A percentile compares a stretch with the other conserved stretches of the same genome.
These are phyloP conservation scores for Tribolium castaneum DNA, from an alignment of 1,140 invertebrate species.

Conservation along the genomic window DNA sequence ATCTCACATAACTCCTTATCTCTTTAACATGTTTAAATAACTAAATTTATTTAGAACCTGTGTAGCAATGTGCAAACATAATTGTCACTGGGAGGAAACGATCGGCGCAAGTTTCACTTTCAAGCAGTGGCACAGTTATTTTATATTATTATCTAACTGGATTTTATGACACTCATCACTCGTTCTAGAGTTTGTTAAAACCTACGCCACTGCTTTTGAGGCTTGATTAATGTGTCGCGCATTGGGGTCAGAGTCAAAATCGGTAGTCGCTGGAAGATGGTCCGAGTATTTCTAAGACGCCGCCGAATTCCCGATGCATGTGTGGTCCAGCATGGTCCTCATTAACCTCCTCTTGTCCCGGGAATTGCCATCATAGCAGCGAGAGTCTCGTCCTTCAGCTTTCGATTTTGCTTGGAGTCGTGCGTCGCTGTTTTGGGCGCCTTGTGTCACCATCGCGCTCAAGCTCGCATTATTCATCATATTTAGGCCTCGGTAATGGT, in stretches of 20 bases:
- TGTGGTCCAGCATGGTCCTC: slow-evolving; percentile 7
- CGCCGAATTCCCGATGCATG: slow-evolving; percentile 22
- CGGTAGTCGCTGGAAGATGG: background rate
- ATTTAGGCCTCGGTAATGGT: slow-evolving; percentile 25
- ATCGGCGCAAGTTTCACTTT: background rate
- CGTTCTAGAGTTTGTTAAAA: too few relatives aligned
- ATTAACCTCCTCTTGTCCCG: slow-evolving; percentile 27
- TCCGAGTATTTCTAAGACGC: background rate
- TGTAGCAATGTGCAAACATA: background rate
- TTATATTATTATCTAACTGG: too few relatives aligned
- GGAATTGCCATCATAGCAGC: background rate
- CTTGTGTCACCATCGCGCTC: background rate
- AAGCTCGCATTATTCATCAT: slow-evolving; percentile 14
- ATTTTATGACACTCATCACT: too few relatives aligned
- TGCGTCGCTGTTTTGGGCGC: background rate
- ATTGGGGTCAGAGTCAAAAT: background rate
- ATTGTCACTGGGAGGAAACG: background rate
- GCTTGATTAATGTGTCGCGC: background rate
- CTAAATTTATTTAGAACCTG: too few relatives aligned
- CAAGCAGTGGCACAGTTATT: too few relatives aligned
- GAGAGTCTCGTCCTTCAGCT: slow-evolving; percentile 1
- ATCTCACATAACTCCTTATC: too few relatives aligned
- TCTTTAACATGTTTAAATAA: too few relatives aligned
- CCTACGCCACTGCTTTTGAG: background rate
- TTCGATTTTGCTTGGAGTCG: background rate